Conservation (phyloP, 2,797 vertebrate genomes). For the Protonibea diacanthus region DNA sequence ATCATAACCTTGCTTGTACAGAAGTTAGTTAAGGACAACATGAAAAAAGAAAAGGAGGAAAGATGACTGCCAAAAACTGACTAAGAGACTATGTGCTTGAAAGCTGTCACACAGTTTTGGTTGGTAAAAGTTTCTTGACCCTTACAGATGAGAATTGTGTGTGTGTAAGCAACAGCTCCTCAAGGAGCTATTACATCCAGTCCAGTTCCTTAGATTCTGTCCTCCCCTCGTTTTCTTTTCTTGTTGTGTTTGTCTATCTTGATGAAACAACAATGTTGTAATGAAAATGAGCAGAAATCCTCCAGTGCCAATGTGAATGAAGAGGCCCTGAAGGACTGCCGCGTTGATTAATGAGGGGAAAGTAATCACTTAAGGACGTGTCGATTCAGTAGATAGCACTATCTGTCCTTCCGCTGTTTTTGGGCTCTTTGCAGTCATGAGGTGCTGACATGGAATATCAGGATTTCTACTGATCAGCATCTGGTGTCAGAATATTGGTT, state of each 20-base stretch:
- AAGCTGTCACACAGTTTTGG: background rate
- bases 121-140: background rate
- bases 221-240: background rate
- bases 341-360: conserved; percentile 43
- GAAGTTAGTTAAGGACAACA: background rate
- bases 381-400: conserved; percentile 43
- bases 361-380: conserved; percentile 44
- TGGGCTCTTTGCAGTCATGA: conserved; percentile 10
- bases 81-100: background rate
- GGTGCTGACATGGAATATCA: conserved; percentile 18
- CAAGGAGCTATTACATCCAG: conserved; percentile 47
- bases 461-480: conserved; percentile 12
- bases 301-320: conserved; percentile 42
- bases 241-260: conserved; percentile 33
- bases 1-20: no score
- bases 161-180: conserved; percentile 19
- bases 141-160: background rate
- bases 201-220: conserved; percentile 41
- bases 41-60: background rate
- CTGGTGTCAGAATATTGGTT: background rate
- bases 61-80: background rate
- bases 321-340: conserved; percentile 32
- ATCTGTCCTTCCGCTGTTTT: conserved; percentile 28
- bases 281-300: conserved; percentile 39
- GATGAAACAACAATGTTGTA: conserved; percentile 30